phyloP scores from a whole-genome alignment of 2,797 vertebrate genomes.

The Liasis olivaceus region DNA sequence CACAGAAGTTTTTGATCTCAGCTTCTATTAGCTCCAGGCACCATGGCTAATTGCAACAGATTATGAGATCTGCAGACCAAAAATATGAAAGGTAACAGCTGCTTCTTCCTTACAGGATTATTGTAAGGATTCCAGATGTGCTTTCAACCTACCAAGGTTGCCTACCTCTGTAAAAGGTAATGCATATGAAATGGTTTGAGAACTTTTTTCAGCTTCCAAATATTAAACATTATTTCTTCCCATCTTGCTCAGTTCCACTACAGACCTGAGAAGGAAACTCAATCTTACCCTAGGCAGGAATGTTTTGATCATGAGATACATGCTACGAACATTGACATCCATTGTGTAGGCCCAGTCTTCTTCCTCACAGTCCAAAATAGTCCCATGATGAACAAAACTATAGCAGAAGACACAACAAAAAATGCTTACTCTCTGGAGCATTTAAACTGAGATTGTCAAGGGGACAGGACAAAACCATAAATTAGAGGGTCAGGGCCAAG shows the following conservation, averaged over 20 bases:
- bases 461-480: background rate
- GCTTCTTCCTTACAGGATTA: background rate
- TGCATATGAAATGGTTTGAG: background rate
- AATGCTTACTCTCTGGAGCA: background rate
- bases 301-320: slow-evolving; percentile 92
- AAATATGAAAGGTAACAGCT: background rate
- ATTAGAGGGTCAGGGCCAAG: background rate
- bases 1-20: background rate
- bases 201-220: background rate
- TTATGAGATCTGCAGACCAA: background rate
- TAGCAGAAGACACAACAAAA: background rate
- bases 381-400: slow-evolving; percentile 93
- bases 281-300: slow-evolving; percentile 89
- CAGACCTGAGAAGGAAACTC: background rate
- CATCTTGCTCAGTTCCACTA: background rate
- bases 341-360: slow-evolving; percentile 94
- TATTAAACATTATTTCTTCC: too few relatives aligned
- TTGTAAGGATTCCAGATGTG: background rate
- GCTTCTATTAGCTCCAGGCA: background rate
- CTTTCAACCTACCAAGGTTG: background rate
- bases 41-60: background rate
- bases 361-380: slow-evolving; percentile 90
- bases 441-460: background rate
- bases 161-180: background rate
- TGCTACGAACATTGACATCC: slow-evolving; percentile 92